Conservation (phyloP, 2,797 vertebrate species). For the Coendou prehensilis region DNA sequence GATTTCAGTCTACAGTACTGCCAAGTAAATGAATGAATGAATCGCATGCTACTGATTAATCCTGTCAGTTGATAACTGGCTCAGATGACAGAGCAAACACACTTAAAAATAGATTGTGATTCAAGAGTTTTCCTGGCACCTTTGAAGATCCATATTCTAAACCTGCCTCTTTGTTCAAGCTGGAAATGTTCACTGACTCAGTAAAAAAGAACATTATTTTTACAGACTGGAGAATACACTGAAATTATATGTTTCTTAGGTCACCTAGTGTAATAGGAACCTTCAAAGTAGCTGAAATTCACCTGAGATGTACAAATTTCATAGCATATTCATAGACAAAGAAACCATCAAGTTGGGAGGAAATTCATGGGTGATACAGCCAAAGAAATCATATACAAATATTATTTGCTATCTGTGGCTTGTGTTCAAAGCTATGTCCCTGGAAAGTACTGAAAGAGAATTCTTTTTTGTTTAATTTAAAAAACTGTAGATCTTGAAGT, state of each 20-base stretch:
- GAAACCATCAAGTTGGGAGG: not conserved
- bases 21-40: not conserved
- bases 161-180: not conserved
- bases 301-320: not conserved
- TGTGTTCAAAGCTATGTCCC: not conserved
- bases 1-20: too few relatives aligned
- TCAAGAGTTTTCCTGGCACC: not conserved
- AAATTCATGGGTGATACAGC: not conserved
- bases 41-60: not conserved
- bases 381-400: not conserved
- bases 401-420: not conserved
- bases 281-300: not conserved
- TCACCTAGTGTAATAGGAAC: not conserved
- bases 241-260: not conserved
- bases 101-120: not conserved
- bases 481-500: not conserved
- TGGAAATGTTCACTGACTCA: conserved; percentile 9
- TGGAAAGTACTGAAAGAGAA: not conserved
- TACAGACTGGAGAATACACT: not conserved
- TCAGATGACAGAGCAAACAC: not conserved
- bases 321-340: not conserved
- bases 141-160: not conserved
- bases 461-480: not conserved
- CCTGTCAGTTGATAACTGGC: not conserved
- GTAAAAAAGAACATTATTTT: not conserved